Evolutionary conservation across 1,140 invertebrate genomes (phyloP).

Genomic region (Himalopsyche phryganea): DNA sequence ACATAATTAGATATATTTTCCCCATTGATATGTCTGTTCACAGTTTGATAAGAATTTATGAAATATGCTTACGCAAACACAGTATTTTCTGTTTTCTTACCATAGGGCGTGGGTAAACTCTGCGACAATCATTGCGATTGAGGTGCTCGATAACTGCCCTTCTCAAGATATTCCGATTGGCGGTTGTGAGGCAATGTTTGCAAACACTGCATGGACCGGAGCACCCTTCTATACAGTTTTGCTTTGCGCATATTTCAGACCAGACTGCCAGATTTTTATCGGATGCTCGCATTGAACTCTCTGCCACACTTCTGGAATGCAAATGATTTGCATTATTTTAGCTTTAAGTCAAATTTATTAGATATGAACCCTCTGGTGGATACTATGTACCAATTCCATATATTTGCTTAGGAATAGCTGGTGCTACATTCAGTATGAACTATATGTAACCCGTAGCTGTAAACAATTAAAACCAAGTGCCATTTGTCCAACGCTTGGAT

Average conservation of each 20-base stretch:
- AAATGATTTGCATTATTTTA: not conserved
- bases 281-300: conserved; percentile 65
- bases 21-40: too few relatives aligned
- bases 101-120: conserved; percentile 76
- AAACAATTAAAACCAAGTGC: too few relatives aligned
- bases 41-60: too few relatives aligned
- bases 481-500: too few relatives aligned
- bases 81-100: too few relatives aligned
- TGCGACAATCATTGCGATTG: conserved; percentile 71
- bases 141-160: conserved; percentile 76
- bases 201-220: conserved; percentile 74
- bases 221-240: conserved; percentile 62
- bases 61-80: too few relatives aligned
- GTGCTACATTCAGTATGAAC: too few relatives aligned
- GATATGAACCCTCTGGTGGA: not conserved
- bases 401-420: too few relatives aligned
- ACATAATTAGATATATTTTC: too few relatives aligned
- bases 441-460: too few relatives aligned
- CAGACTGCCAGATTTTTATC: conserved; percentile 78
- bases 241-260: conserved; percentile 63
- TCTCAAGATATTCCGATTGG: conserved; percentile 57
- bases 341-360: not conserved
- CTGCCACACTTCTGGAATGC: conserved; percentile 41
- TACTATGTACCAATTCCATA: too few relatives aligned
- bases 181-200: conserved; percentile 66